Conservation (phyloP, 2,888 invertebrate genomes). For the Ferdinandea cuprea region DNA sequence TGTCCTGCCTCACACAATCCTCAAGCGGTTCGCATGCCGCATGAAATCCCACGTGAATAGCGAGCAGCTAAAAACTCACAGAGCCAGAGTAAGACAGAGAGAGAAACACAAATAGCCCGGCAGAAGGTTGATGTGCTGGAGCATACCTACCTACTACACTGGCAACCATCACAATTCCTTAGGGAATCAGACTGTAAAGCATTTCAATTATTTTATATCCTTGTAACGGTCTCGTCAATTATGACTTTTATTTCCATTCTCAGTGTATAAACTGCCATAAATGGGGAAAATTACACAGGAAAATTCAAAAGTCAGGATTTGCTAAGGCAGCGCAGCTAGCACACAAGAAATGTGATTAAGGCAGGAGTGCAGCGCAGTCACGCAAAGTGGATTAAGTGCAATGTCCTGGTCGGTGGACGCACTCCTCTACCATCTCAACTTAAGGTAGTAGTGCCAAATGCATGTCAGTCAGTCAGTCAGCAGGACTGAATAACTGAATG, state of each 20-base stretch:
- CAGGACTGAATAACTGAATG: slow-evolving; percentile 40
- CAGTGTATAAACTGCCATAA: slow-evolving; percentile 62
- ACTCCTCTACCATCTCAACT: no score
- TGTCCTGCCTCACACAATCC: slow-evolving; percentile 56
- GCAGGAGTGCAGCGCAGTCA: slow-evolving; percentile 59
- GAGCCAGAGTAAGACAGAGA: slow-evolving; percentile 15
- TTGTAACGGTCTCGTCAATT: slow-evolving; percentile 74
- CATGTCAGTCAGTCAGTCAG: slow-evolving; percentile 53
- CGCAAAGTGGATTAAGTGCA: slow-evolving; percentile 71
- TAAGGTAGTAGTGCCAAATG: slow-evolving; percentile 9
- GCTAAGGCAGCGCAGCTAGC: not conserved
- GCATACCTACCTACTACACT: no score
- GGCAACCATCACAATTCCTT: slow-evolving; percentile 59
- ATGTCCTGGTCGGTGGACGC: slow-evolving; percentile 56
- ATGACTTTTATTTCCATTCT: slow-evolving; percentile 72
- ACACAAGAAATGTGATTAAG: slow-evolving; percentile 60
- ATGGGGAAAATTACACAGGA: slow-evolving; percentile 55
- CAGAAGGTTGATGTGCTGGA: not conserved
- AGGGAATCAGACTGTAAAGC: slow-evolving; percentile 73
- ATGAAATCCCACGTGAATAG: slow-evolving; percentile 62
- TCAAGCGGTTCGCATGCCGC: slow-evolving; percentile 73
- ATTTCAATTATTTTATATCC: slow-evolving; percentile 75
- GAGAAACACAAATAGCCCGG: not conserved
- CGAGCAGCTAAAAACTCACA: slow-evolving; percentile 30
- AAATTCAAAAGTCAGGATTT: slow-evolving; percentile 66